Conservation (phyloP, 2,888 invertebrate species). For the Pandemis corylana region DNA sequence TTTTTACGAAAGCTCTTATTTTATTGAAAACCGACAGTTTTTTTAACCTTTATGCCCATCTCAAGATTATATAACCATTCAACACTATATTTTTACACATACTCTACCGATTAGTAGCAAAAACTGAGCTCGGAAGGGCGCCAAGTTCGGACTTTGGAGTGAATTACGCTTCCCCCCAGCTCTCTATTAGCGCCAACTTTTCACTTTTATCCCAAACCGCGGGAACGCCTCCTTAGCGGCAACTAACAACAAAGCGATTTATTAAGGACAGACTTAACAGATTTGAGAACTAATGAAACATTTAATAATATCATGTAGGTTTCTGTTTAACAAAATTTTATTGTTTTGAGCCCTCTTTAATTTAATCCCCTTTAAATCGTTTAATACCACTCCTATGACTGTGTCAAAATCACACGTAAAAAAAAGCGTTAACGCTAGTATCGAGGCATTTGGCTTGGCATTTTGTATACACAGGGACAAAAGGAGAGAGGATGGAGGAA, state of each 20-base stretch:
- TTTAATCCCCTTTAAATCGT: too few species aligned
- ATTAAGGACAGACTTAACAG: constrained; percentile 8
- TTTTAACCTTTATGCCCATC: not conserved
- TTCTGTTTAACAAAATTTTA: too few species aligned
- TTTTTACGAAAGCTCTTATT: too few species aligned
- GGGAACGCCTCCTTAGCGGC: constrained; percentile 19
- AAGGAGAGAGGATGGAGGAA: too few species aligned
- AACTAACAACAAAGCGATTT: constrained; percentile 35
- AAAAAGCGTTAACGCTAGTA: too few species aligned
- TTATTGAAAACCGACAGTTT: not conserved
- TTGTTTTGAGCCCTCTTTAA: too few species aligned
- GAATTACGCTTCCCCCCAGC: constrained; percentile 20
- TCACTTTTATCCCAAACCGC: constrained; percentile 34
- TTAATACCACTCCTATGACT: too few species aligned
- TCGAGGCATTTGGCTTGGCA: too few species aligned
- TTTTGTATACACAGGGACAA: too few species aligned
- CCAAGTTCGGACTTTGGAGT: constrained; percentile 32
- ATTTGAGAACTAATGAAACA: constrained; percentile 1
- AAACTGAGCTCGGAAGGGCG: constrained; percentile 31
- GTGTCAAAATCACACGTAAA: too few species aligned
- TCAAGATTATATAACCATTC: not conserved
- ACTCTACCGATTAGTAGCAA: constrained; percentile 19
- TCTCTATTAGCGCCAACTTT: constrained; percentile 41
- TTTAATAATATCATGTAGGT: not conserved
- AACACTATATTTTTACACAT: not conserved